Conservation (phyloP, 2,888 invertebrate genomes). For the Troilus luridus region DNA sequence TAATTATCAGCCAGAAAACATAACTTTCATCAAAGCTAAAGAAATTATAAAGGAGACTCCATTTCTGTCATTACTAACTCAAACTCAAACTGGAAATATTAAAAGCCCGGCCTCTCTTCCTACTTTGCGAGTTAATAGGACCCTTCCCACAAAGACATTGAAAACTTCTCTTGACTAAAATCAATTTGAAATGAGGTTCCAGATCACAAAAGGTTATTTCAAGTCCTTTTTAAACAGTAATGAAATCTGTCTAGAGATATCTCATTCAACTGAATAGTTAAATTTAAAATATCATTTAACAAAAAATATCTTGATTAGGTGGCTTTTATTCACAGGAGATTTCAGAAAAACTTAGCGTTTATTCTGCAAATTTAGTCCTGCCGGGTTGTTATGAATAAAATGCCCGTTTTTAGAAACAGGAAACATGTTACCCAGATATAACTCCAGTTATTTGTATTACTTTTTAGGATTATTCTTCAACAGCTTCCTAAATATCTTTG, state of each 20-base stretch:
- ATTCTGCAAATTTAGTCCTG: no score
- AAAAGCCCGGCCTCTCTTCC: neutral
- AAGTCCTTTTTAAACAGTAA: neutral
- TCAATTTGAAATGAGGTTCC: neutral
- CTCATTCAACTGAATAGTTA: neutral
- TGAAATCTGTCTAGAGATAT: neutral
- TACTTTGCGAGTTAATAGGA: neutral
- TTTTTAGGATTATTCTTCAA: no score
- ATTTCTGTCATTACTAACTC: neutral
- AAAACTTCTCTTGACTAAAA: neutral
- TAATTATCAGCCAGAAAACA: neutral
- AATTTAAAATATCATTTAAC: no score
- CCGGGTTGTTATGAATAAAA: no score
- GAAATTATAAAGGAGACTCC: neutral
- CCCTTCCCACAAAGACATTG: neutral
- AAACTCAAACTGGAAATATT: slow-evolving; percentile 9
- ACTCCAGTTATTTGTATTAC: no score
- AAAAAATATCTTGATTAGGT: no score
- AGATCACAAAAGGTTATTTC: neutral
- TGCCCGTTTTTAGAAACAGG: no score
- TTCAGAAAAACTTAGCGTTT: no score
- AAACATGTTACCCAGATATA: no score
- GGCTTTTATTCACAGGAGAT: no score
- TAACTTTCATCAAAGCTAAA: slow-evolving; percentile 24
- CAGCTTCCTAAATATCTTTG: no score